A percentile compares a stretch with the other conserved stretches of the same genome.
Evolutionary conservation across 2,888 invertebrate species (phyloP).

Genomic region (Copidosoma aretas): DNA sequence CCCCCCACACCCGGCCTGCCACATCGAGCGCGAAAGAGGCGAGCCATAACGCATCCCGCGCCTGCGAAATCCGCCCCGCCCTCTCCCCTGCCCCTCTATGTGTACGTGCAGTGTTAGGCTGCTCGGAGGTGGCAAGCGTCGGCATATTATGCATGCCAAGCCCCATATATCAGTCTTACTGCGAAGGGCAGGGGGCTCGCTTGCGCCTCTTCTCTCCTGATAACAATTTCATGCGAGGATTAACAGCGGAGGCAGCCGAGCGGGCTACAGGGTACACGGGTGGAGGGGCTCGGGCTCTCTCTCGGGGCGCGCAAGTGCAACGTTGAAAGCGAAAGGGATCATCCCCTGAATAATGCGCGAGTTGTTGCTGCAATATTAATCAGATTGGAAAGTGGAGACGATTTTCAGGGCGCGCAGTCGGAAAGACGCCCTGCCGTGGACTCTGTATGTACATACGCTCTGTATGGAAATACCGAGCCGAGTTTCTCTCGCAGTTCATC

Average conservation of each 20-base stretch:
- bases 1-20: too few relatives aligned
- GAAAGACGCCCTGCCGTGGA: not conserved
- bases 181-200: not conserved
- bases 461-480: not conserved
- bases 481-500: too few relatives aligned
- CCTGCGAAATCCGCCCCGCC: constrained; percentile 1
- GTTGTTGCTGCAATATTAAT: constrained; percentile 57
- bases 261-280: constrained; percentile 3
- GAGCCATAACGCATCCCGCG: too few relatives aligned
- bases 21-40: too few relatives aligned
- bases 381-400: constrained; percentile 43
- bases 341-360: constrained; percentile 55
- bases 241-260: constrained; percentile 3
- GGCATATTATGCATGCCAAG: constrained; percentile 34
- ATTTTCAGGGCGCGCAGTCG: not conserved
- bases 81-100: too few relatives aligned
- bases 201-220: constrained; percentile 8
- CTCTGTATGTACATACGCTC: not conserved
- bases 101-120: not conserved
- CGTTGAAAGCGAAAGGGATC: constrained; percentile 52
- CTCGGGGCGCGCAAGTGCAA: constrained; percentile 41
- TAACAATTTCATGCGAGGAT: constrained; percentile 38
- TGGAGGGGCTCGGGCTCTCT: constrained; percentile 14
- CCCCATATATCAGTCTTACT: constrained; percentile 34
- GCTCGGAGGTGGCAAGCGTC: not conserved